These are phyloP conservation scores for Synergus umbraculus DNA, from an alignment of 2,888 invertebrate genomes.

Conservation along the genomic window DNA sequence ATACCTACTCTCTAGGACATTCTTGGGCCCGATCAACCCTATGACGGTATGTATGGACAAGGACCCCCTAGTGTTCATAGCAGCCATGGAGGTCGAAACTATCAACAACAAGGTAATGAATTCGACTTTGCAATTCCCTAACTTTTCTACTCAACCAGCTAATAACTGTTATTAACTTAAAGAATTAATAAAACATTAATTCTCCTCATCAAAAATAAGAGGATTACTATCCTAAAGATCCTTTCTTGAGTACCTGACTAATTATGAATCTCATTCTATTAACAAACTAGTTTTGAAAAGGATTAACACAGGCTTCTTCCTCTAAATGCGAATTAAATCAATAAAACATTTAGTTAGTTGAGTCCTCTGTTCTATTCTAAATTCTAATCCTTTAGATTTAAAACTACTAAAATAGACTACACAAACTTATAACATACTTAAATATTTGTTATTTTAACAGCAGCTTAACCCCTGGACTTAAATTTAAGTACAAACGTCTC, in stretches of 20 bases:
- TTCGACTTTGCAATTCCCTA: constrained; percentile 32
- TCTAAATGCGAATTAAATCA: too few species aligned
- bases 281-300: background rate
- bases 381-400: constrained; percentile 13
- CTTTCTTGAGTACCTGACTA: background rate
- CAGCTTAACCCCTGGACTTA: constrained; percentile 76
- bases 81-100: constrained; percentile 87
- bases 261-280: background rate
- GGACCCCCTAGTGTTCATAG: constrained; percentile 92
- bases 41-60: constrained; percentile 95
- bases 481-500: constrained; percentile 72
- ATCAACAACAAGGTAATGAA: constrained; percentile 91
- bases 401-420: constrained; percentile 13
- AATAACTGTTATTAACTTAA: background rate
- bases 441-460: constrained; percentile 75
- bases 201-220: background rate
- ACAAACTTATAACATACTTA: constrained; percentile 58
- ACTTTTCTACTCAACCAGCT: background rate
- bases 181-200: background rate
- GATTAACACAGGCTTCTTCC: too few species aligned
- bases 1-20: constrained; percentile 85
- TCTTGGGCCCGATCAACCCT: constrained; percentile 94
- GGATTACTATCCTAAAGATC: background rate
- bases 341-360: too few species aligned
- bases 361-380: background rate